Conservation (phyloP, 2,888 invertebrate genomes). For the Diachrysia chrysitis region DNA sequence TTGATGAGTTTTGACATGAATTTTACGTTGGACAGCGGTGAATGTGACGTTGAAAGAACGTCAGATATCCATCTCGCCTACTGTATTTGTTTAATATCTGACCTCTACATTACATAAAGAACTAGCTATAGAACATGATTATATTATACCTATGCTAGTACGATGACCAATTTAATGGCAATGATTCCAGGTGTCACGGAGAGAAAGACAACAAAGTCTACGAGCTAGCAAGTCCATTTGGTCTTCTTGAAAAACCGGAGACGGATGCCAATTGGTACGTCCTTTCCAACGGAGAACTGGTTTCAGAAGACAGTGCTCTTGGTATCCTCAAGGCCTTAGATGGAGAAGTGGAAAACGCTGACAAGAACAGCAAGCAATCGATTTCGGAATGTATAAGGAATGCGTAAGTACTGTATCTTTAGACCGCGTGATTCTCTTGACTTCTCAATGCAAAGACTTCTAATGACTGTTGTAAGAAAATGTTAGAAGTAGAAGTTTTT, state of each 20-base stretch:
- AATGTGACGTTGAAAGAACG: too few species aligned
- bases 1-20: too few species aligned
- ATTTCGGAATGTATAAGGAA: conserved; percentile 75
- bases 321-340: conserved; percentile 67
- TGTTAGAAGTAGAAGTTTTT: too few species aligned
- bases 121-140: too few species aligned
- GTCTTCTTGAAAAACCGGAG: conserved; percentile 74
- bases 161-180: neutral
- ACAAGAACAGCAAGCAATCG: conserved; percentile 72
- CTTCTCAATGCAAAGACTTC: too few species aligned
- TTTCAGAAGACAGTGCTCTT: conserved; percentile 65
- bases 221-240: conserved; percentile 85
- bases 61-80: too few species aligned
- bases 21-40: too few species aligned
- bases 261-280: conserved; percentile 72
- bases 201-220: conserved; percentile 90
- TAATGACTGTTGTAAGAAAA: too few species aligned
- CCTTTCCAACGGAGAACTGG: conserved; percentile 75
- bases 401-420: conserved; percentile 56
- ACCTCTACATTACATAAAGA: too few species aligned
- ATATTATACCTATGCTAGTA: too few species aligned
- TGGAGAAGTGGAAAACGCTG: conserved; percentile 68
- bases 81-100: too few species aligned
- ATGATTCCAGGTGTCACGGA: conserved; percentile 90
- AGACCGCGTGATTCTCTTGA: neutral